These are phyloP conservation scores for Podotricha telesiphe DNA, from an alignment of 2,888 invertebrate species.

Conservation along the genomic window DNA sequence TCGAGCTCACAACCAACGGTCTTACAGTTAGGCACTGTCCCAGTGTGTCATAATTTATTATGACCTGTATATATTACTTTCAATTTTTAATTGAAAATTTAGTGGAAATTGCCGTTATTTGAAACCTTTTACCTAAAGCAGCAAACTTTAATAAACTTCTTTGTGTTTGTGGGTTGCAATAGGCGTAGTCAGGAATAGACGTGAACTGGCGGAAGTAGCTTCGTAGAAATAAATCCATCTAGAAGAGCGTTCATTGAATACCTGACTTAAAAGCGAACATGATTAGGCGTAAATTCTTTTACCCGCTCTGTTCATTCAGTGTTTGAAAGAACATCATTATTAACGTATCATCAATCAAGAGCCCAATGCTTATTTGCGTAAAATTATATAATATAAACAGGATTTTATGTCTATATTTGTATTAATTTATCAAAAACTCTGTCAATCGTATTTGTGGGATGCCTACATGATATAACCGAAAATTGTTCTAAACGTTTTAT, in stretches of 20 bases:
- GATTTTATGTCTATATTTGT: not conserved
- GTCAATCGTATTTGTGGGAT: not conserved
- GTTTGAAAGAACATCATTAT: constrained; percentile 25
- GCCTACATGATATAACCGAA: constrained; percentile 30
- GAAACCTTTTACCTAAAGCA: too few species aligned
- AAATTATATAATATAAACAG: not conserved
- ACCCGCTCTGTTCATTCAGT: constrained; percentile 1
- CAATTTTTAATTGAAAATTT: not conserved
- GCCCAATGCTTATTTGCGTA: constrained; percentile 18
- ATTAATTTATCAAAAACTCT: not conserved
- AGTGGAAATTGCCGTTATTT: not conserved
- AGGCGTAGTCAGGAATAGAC: constrained; percentile 22
- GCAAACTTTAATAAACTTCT: not conserved
- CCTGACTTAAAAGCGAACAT: constrained; percentile 27
- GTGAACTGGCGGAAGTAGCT: constrained; percentile 19
- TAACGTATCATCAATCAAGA: constrained; percentile 34
- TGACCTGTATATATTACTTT: too few species aligned
- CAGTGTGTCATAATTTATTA: too few species aligned
- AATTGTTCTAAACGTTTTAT: constrained; percentile 44
- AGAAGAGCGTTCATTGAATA: constrained; percentile 26
- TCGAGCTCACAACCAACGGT: too few species aligned
- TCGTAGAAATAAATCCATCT: constrained; percentile 30
- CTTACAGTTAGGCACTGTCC: too few species aligned
- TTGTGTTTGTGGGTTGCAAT: constrained; percentile 24
- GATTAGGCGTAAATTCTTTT: constrained; percentile 26